Evolutionary conservation across 2,113 vertebrate genomes (phyloP).

Genomic region (Trachemys scripta): DNA sequence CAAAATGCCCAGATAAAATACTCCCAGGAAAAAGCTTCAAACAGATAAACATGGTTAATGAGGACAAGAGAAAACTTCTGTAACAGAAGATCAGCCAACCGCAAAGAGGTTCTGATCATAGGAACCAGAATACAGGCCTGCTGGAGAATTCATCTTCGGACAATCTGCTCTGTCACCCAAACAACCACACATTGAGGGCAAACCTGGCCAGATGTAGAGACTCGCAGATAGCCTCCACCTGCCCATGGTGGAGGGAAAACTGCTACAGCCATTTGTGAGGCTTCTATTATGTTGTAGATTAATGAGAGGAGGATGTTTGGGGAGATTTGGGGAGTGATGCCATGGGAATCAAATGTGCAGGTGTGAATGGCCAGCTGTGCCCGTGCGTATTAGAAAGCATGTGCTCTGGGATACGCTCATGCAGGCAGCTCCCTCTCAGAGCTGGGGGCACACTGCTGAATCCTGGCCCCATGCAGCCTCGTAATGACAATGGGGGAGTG

Average conservation of each 20-base stretch:
- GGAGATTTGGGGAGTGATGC: neutral
- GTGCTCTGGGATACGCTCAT: accelerated
- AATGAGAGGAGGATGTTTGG: neutral
- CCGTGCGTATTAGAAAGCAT: neutral
- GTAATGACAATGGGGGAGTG: neutral
- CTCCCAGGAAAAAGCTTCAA: conserved; percentile 19
- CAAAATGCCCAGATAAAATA: conserved; percentile 29
- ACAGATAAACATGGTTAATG: conserved; percentile 4
- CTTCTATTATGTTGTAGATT: neutral
- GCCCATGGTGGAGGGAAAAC: neutral
- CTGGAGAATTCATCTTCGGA: neutral
- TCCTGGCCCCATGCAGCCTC: neutral
- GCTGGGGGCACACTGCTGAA: neutral
- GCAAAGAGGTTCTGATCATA: neutral
- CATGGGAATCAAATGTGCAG: neutral
- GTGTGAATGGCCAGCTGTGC: neutral
- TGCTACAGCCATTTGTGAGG: neutral
- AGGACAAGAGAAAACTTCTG: neutral
- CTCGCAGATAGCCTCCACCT: neutral
- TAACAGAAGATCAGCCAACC: neutral
- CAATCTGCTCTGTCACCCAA: neutral
- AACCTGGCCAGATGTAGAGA: neutral
- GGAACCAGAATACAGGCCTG: neutral
- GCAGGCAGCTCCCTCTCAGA: neutral
- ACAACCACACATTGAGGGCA: neutral